These are phyloP conservation scores for Agrochola lota DNA, from an alignment of 2,888 invertebrate species.

Conservation along the genomic window DNA sequence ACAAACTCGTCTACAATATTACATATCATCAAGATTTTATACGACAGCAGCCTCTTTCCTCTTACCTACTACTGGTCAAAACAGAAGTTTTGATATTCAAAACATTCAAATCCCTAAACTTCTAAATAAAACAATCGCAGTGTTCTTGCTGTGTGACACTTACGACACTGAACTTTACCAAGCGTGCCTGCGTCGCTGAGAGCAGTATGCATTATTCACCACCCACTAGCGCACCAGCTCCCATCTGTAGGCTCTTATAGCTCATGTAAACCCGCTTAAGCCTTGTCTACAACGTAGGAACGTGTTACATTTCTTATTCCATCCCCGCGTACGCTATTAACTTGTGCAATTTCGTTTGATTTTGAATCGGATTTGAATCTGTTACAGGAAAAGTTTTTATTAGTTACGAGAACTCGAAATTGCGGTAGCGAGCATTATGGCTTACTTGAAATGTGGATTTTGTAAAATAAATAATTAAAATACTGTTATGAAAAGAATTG, in stretches of 20 bases:
- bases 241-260: slow-evolving; percentile 34
- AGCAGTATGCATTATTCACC: slow-evolving; percentile 71
- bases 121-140: slow-evolving; percentile 17
- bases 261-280: slow-evolving; percentile 25
- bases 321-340: slow-evolving; percentile 45
- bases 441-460: not conserved
- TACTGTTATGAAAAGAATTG: too few relatives aligned
- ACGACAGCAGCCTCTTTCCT: not conserved
- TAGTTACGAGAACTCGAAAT: not conserved
- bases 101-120: not conserved
- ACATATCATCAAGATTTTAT: not conserved
- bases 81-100: slow-evolving; percentile 6
- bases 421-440: not conserved
- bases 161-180: slow-evolving; percentile 49
- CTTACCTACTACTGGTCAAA: not conserved
- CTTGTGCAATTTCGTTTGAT: slow-evolving; percentile 22
- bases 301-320: slow-evolving; percentile 57
- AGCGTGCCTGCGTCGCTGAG: slow-evolving; percentile 43
- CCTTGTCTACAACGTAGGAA: slow-evolving; percentile 60
- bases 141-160: not conserved
- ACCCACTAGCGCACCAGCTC: slow-evolving; percentile 42
- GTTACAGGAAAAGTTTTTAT: not conserved
- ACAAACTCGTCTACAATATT: not conserved
- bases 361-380: slow-evolving; percentile 25
- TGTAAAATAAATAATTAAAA: not conserved